Evolutionary conservation across 1,140 invertebrate species (phyloP).

Genomic region (Apis cerana): DNA sequence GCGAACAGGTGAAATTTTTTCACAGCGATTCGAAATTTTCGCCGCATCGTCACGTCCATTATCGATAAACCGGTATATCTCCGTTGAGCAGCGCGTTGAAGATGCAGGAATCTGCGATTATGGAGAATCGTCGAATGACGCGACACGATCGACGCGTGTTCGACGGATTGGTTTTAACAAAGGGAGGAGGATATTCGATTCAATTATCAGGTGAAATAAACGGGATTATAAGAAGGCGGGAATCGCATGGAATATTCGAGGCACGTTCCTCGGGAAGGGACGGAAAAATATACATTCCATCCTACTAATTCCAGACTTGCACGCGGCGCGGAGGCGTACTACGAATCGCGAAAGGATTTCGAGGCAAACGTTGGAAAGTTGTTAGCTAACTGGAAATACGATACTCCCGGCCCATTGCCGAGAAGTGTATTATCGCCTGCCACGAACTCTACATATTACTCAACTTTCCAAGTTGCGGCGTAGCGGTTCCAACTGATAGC

Average conservation of each 20-base stretch:
- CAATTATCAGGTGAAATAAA: conserved; percentile 8
- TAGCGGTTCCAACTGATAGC: conserved; percentile 10
- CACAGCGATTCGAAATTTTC: too few relatives aligned
- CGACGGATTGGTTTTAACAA: too few relatives aligned
- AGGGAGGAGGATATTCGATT: conserved; percentile 11
- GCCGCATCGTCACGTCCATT: too few relatives aligned
- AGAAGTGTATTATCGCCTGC: conserved; percentile 45
- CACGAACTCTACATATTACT: conserved; percentile 44
- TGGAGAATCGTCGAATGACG: too few relatives aligned
- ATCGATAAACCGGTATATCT: too few relatives aligned
- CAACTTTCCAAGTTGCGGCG: conserved; percentile 33
- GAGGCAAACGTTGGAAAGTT: conserved; percentile 46
- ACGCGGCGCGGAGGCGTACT: not conserved
- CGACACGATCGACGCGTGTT: not conserved
- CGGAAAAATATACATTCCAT: conserved; percentile 11
- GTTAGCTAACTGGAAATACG: conserved; percentile 38
- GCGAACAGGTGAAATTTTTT: too few relatives aligned
- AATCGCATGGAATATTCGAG: conserved; percentile 22
- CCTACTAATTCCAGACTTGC: conserved; percentile 19
- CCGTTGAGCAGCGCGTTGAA: too few relatives aligned
- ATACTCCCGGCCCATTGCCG: conserved; percentile 31
- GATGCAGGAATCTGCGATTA: too few relatives aligned
- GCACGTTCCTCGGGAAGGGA: not conserved
- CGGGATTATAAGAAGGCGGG: not conserved
- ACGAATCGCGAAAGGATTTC: conserved; percentile 26